Percentiles rank a stretch among this genome's conserved stretches.
These are phyloP conservation scores for Contarinia nasturtii DNA, from an alignment of 1,140 invertebrate species.

Conservation along the genomic window DNA sequence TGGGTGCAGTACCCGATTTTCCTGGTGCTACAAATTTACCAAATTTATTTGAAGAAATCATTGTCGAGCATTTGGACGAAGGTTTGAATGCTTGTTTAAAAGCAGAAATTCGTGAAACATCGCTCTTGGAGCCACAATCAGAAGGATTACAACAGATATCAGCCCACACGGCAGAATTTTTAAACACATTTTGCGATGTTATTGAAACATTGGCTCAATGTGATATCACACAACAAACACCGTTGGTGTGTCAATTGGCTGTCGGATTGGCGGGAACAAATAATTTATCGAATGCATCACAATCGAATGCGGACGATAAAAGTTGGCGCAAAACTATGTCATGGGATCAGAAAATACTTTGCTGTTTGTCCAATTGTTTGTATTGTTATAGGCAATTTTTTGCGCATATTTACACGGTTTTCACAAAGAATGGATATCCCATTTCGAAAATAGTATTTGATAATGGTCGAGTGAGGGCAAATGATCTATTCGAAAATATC, in stretches of 20 bases:
- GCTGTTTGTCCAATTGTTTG: conserved; percentile 76
- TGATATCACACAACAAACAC: conserved; percentile 30
- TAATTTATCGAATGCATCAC: conserved; percentile 13
- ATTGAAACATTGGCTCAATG: conserved; percentile 42
- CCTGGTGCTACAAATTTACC: conserved; percentile 39
- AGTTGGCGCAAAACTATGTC: conserved; percentile 24
- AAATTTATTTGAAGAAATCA: conserved; percentile 60
- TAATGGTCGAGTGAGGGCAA: conserved; percentile 33
- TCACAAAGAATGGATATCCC: conserved; percentile 47
- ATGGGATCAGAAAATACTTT: conserved; percentile 64
- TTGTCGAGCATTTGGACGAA: conserved; percentile 65
- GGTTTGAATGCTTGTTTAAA: conserved; percentile 69
- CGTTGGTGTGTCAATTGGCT: conserved; percentile 38
- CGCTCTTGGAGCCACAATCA: conserved; percentile 36
- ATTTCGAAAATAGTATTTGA: conserved; percentile 40
- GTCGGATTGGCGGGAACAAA: conserved; percentile 37
- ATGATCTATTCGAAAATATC: conserved; percentile 45
- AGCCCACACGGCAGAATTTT: conserved; percentile 46
- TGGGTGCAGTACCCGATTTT: conserved; percentile 47
- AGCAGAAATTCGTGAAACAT: conserved; percentile 45
- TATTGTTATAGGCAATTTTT: conserved; percentile 60
- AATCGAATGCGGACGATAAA: conserved; percentile 4
- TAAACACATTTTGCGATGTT: conserved; percentile 42
- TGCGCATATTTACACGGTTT: conserved; percentile 41
- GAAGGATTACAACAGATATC: conserved; percentile 43